These are phyloP conservation scores for Monodelphis domestica DNA, from an alignment of 2,797 vertebrate genomes.

Conservation along the genomic window DNA sequence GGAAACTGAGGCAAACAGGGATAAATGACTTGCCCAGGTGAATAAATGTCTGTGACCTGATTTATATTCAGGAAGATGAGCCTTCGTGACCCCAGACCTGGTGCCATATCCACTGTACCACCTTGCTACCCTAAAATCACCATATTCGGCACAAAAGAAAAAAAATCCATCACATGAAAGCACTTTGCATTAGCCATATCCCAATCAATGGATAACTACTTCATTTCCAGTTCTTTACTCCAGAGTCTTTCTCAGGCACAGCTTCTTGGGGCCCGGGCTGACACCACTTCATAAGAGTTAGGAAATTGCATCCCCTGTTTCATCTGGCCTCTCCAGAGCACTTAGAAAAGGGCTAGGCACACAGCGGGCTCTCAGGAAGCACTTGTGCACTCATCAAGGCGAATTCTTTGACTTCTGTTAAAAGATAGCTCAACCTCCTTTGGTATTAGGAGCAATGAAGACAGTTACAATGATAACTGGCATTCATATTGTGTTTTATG, in stretches of 20 bases:
- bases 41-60: not conserved
- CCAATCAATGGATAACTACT: not conserved
- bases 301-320: conserved; percentile 41
- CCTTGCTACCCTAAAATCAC: not conserved
- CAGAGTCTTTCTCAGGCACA: not conserved
- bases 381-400: not conserved
- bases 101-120: not conserved
- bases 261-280: not conserved
- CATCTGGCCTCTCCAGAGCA: not conserved
- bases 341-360: not conserved
- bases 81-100: not conserved
- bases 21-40: not conserved
- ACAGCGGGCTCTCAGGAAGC: not conserved
- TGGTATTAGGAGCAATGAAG: not conserved
- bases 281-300: conserved; percentile 49
- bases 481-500: not conserved
- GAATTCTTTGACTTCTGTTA: not conserved
- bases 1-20: not conserved
- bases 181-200: not conserved
- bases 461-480: not conserved
- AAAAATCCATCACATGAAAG: not conserved
- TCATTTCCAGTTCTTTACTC: not conserved
- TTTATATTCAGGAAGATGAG: not conserved
- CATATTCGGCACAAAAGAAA: not conserved
- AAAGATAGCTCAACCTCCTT: not conserved